These are phyloP conservation scores for Sphaerophoria taeniata DNA, from an alignment of 2,888 invertebrate genomes.

Conservation along the genomic window DNA sequence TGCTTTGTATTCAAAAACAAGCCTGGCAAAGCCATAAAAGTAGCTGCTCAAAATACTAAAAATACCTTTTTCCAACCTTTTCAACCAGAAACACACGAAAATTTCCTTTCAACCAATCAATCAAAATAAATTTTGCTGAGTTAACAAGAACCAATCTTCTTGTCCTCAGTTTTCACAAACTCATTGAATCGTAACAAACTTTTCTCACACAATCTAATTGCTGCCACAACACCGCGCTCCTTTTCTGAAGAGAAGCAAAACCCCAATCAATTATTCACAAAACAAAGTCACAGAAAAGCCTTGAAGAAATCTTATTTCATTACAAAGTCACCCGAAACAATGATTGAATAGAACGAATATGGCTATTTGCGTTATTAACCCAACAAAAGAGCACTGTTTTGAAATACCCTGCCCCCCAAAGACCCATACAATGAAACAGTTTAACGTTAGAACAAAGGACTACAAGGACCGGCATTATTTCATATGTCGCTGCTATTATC, in stretches of 20 bases:
- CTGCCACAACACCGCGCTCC: neutral
- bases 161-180: slow-evolving; percentile 19
- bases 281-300: slow-evolving; percentile 62
- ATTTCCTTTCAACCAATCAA: neutral
- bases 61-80: neutral
- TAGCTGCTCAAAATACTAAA: too few species aligned
- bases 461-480: slow-evolving; percentile 43
- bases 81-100: neutral
- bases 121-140: neutral
- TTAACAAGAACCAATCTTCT: neutral
- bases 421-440: neutral
- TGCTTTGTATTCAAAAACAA: too few species aligned
- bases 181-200: slow-evolving; percentile 49
- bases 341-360: slow-evolving; percentile 54
- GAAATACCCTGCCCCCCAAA: neutral
- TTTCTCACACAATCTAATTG: slow-evolving; percentile 40
- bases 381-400: slow-evolving; percentile 14
- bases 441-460: neutral
- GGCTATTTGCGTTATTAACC: slow-evolving; percentile 52
- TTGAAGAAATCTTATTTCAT: slow-evolving; percentile 61
- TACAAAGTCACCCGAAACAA: slow-evolving; percentile 56
- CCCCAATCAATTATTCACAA: slow-evolving; percentile 54
- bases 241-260: neutral
- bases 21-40: too few species aligned
- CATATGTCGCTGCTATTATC: slow-evolving; percentile 51